Conservation (phyloP, 2,113 vertebrate species). For the Eptesicus fuscus region DNA sequence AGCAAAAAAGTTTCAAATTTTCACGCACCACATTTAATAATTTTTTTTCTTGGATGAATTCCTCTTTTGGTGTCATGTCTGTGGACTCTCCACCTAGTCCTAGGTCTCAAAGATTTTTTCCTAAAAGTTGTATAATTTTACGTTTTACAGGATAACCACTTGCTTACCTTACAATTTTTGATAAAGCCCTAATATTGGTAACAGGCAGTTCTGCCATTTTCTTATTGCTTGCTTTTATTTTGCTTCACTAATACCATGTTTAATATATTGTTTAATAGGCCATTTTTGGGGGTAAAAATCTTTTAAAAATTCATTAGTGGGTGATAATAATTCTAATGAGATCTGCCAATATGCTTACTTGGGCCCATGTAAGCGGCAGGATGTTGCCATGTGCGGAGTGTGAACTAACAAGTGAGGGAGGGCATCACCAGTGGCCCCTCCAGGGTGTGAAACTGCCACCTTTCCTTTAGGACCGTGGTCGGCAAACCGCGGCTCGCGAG, state of each 20-base stretch:
- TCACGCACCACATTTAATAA: not conserved
- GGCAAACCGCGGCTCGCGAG: too few relatives aligned
- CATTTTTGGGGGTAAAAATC: not conserved
- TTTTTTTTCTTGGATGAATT: not conserved
- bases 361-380: not conserved
- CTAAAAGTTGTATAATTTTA: not conserved
- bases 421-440: not conserved
- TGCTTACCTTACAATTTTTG: not conserved
- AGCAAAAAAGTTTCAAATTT: conserved; percentile 1
- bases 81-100: not conserved
- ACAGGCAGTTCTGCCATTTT: not conserved
- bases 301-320: not conserved
- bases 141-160: not conserved
- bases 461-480: not conserved
- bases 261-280: too few relatives aligned
- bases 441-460: not conserved
- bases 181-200: not conserved
- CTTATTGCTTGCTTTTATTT: not conserved
- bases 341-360: not conserved
- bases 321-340: not conserved
- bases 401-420: not conserved
- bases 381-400: not conserved
- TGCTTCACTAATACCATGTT: not conserved
- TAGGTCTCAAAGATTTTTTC: not conserved
- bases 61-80: not conserved